phyloP scores from a whole-genome alignment of 2,113 vertebrate genomes.

The Rutilus rutilus region DNA sequence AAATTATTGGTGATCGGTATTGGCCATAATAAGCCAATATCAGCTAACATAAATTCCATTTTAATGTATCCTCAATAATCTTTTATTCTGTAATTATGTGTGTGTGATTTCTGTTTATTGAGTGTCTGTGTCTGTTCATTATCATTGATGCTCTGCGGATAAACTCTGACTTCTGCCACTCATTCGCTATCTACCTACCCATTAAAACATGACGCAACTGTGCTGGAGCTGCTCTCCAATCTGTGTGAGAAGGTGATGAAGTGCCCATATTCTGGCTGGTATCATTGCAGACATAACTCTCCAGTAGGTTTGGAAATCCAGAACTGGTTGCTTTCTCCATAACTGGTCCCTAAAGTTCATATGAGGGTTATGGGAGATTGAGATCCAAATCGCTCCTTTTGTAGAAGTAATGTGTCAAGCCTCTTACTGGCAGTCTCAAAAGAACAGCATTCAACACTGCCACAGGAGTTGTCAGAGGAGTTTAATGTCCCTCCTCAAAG shows the following conservation, averaged over 20 bases:
- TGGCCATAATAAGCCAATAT: background rate
- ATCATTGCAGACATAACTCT: background rate
- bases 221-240: background rate
- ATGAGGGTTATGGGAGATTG: background rate
- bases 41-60: background rate
- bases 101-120: background rate
- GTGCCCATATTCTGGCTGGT: background rate
- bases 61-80: background rate
- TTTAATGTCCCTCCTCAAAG: constrained; percentile 30
- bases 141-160: background rate
- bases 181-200: background rate
- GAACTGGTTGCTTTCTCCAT: background rate
- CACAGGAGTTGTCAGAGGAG: background rate
- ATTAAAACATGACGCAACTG: background rate
- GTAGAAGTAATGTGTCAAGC: background rate
- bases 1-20: background rate
- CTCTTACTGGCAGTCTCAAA: background rate
- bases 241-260: background rate
- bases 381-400: background rate
- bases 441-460: background rate
- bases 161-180: background rate
- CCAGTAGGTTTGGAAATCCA: background rate
- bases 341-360: background rate
- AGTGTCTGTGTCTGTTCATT: background rate
- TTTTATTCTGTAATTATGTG: background rate